These are phyloP conservation scores for Camponotus fellah DNA, from an alignment of 2,888 invertebrate genomes.

Conservation along the genomic window DNA sequence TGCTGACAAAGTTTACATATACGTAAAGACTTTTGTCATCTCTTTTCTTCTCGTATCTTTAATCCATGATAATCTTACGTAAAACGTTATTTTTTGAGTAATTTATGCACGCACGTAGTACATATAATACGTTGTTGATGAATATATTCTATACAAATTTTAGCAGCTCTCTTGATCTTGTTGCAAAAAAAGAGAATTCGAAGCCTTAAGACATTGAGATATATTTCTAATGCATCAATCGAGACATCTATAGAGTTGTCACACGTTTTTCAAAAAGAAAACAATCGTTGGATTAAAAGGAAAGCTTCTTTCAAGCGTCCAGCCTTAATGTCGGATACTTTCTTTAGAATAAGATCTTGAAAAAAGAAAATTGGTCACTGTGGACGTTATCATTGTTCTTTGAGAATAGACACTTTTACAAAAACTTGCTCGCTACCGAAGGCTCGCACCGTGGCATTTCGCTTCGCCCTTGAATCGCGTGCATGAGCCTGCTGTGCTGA, in stretches of 20 bases:
- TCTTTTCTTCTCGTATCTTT: background rate
- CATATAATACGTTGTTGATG: background rate
- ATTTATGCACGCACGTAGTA: background rate
- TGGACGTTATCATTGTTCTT: conserved; percentile 54
- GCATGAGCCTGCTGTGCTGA: conserved; percentile 57
- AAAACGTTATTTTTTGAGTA: background rate
- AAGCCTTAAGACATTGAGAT: conserved; percentile 9
- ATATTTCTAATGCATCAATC: conserved; percentile 2
- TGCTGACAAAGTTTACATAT: conserved; percentile 1
- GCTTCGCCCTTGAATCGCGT: conserved; percentile 65
- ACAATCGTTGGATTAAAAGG: conserved; percentile 39
- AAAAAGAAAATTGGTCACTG: conserved; percentile 57
- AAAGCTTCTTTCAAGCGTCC: conserved; percentile 22
- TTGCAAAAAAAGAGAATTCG: background rate
- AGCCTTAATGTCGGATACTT: conserved; percentile 27
- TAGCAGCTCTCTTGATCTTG: background rate
- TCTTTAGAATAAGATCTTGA: conserved; percentile 22
- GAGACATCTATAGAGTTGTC: background rate
- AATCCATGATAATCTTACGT: conserved; percentile 23
- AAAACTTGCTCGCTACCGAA: conserved; percentile 48
- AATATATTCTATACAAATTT: background rate
- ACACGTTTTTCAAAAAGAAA: conserved; percentile 12
- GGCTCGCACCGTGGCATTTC: conserved; percentile 42
- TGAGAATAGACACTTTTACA: conserved; percentile 33
- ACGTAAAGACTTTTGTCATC: conserved; percentile 6